These are phyloP conservation scores for Sus scrofa DNA, from an alignment of 2,113 vertebrate genomes.

Conservation along the genomic window DNA sequence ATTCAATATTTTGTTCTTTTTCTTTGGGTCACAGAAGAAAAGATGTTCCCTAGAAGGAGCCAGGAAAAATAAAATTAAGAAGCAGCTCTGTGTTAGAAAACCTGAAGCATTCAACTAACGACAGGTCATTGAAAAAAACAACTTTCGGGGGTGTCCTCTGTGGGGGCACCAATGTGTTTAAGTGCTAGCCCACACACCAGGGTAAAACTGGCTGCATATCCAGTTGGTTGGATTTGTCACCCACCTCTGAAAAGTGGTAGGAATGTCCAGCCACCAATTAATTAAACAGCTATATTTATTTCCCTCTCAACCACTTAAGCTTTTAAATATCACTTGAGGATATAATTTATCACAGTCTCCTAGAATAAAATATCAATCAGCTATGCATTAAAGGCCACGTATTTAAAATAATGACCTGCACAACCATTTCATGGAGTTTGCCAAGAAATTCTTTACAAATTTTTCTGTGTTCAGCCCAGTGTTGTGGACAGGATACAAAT, in stretches of 20 bases:
- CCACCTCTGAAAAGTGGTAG: background rate
- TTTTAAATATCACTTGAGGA: slow-evolving; percentile 72
- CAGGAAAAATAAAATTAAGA: background rate
- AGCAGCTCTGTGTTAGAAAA: background rate
- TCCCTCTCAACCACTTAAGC: slow-evolving; percentile 69
- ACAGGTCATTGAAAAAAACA: slow-evolving; percentile 2
- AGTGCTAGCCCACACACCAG: accelerated
- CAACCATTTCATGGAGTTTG: slow-evolving; percentile 69
- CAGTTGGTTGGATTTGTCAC: background rate
- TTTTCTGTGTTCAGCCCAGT: slow-evolving; percentile 50
- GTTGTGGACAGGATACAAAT: slow-evolving; percentile 68
- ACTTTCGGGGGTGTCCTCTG: background rate
- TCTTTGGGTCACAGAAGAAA: slow-evolving; percentile 23
- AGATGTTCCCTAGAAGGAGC: background rate
- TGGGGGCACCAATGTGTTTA: background rate
- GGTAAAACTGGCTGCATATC: background rate
- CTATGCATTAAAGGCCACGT: slow-evolving; percentile 77
- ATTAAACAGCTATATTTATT: slow-evolving; percentile 76
- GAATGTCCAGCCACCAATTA: slow-evolving; percentile 73
- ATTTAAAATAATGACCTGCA: slow-evolving; percentile 81
- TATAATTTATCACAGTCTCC: slow-evolving; percentile 75
- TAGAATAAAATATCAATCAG: slow-evolving; percentile 72
- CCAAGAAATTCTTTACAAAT: slow-evolving; percentile 64
- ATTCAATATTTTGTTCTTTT: background rate
- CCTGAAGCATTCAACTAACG: background rate